Conservation (phyloP, 2,797 vertebrate genomes). For the Tokudaia tokunoshimensis region DNA sequence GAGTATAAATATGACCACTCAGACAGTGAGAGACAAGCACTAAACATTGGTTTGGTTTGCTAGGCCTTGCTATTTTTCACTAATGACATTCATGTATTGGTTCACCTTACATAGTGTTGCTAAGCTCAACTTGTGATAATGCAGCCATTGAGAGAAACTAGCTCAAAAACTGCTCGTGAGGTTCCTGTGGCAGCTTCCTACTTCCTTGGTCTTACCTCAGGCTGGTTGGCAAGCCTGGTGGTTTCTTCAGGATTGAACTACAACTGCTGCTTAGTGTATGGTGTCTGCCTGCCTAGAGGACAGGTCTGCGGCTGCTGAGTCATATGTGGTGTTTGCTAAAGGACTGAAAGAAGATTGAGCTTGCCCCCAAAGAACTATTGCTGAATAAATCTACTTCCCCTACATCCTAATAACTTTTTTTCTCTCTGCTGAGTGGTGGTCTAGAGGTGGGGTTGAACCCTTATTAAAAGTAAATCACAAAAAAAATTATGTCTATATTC, state of each 20-base stretch:
- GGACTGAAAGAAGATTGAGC: background rate
- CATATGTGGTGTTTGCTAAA: no score
- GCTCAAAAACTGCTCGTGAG: background rate
- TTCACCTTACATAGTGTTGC: background rate
- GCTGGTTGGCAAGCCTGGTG: background rate
- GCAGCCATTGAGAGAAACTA: background rate
- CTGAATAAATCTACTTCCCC: background rate
- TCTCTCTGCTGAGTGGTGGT: background rate
- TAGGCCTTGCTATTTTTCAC: background rate
- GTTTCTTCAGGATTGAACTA: background rate
- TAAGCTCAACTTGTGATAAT: background rate
- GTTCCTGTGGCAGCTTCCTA: background rate
- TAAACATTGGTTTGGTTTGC: background rate
- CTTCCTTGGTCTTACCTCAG: background rate
- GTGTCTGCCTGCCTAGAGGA: background rate
- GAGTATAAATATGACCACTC: background rate
- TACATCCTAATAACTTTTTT: background rate
- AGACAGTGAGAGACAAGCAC: background rate
- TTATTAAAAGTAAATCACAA: background rate
- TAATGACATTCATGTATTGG: background rate
- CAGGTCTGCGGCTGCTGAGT: background rate
- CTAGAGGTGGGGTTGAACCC: background rate
- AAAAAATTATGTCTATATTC: no score
- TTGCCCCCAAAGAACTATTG: background rate
- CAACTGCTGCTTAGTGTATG: background rate